Percentiles rank a stretch among this genome's conserved stretches.
These are phyloP conservation scores for Mormyrops boulengeri DNA, from an alignment of 2,797 vertebrate genomes.

Conservation along the genomic window DNA sequence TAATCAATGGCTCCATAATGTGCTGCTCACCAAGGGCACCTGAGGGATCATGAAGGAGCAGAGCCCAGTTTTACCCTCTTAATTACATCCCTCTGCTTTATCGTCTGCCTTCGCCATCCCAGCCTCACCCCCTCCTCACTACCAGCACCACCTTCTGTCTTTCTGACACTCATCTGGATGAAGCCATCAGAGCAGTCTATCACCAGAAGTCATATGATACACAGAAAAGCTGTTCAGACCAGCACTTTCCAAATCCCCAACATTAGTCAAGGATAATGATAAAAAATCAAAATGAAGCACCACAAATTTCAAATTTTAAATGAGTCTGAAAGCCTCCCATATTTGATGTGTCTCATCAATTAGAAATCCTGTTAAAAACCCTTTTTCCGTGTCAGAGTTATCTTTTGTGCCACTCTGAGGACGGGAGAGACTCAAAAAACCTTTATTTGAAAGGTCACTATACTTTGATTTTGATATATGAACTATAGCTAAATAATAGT, in stretches of 20 bases:
- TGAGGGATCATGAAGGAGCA: neutral
- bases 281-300: neutral
- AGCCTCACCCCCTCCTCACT: neutral
- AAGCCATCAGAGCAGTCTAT: slow-evolving; percentile 22
- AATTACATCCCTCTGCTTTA: slow-evolving; percentile 19
- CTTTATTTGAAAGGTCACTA: neutral
- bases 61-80: neutral
- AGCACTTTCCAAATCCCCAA: neutral
- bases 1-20: slow-evolving; percentile 27
- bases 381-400: neutral
- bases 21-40: neutral
- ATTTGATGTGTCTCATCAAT: neutral
- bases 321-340: neutral
- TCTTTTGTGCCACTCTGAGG: neutral
- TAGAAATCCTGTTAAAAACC: neutral
- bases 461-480: neutral
- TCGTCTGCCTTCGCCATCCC: slow-evolving; percentile 20
- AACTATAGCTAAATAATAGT: neutral
- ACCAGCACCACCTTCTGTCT: slow-evolving; percentile 9
- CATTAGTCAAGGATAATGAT: slow-evolving; percentile 18
- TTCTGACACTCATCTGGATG: slow-evolving; percentile 14
- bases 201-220: slow-evolving; percentile 1
- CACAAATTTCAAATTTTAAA: slow-evolving; percentile 29
- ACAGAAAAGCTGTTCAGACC: neutral
- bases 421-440: neutral